Percentiles rank a stretch among this genome's conserved stretches.
Evolutionary conservation across 2,888 invertebrate species (phyloP).

Genomic region (Altica lythri): DNA sequence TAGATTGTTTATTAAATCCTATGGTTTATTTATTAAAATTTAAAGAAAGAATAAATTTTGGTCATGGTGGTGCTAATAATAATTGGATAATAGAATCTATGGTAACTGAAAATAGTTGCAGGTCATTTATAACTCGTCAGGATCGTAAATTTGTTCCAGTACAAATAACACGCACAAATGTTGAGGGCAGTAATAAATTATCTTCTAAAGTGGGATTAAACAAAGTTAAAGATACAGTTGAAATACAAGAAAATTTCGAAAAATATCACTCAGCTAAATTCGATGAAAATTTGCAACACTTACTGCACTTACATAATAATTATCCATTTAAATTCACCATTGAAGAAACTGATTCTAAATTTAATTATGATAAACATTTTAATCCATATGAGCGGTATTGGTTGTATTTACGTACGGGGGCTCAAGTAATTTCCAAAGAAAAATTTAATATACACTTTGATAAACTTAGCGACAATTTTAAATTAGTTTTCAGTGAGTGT

Average conservation of each 20-base stretch:
- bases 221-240: no score
- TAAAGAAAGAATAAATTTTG: slow-evolving; percentile 35
- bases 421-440: slow-evolving; percentile 34
- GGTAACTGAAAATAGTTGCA: slow-evolving; percentile 14
- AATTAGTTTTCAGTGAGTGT: slow-evolving; percentile 48
- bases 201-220: slow-evolving; percentile 5
- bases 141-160: slow-evolving; percentile 18
- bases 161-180: slow-evolving; percentile 18
- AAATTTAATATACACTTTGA: slow-evolving; percentile 40
- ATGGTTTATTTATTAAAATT: slow-evolving; percentile 42
- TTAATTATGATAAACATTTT: background rate
- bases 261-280: no score
- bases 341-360: no score
- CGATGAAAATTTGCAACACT: no score
- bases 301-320: no score
- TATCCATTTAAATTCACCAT: no score
- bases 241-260: no score
- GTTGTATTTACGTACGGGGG: slow-evolving; percentile 42
- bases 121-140: background rate
- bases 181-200: slow-evolving; percentile 9
- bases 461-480: slow-evolving; percentile 45
- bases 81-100: slow-evolving; percentile 41
- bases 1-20: slow-evolving; percentile 47
- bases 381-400: slow-evolving; percentile 45
- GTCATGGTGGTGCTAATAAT: slow-evolving; percentile 47